phyloP scores from a whole-genome alignment of 1,140 invertebrate genomes.

The Drosophila truncata region DNA sequence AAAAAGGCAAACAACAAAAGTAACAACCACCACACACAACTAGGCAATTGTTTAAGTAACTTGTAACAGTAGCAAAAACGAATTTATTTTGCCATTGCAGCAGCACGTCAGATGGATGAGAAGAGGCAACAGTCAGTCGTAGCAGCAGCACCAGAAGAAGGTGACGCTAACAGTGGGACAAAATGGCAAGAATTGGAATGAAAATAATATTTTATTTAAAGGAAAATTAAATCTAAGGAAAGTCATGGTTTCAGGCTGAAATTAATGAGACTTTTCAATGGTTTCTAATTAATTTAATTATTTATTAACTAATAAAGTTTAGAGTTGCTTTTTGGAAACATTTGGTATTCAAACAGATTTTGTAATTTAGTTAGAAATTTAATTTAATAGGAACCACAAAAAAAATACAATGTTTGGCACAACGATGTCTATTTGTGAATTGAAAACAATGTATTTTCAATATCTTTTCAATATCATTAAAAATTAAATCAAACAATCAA shows the following conservation, averaged over 20 bases:
- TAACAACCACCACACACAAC: slow-evolving; percentile 42
- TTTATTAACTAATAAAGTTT: too few relatives aligned
- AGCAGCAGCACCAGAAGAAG: slow-evolving; percentile 1
- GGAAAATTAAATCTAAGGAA: background rate
- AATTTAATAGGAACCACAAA: too few relatives aligned
- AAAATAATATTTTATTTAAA: background rate
- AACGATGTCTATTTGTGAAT: too few relatives aligned
- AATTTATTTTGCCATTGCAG: slow-evolving; percentile 76
- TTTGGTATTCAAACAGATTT: background rate
- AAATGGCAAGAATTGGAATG: too few relatives aligned
- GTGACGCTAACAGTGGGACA: slow-evolving; percentile 19
- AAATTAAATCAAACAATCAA: background rate
- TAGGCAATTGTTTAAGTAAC: slow-evolving; percentile 72
- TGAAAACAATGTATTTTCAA: background rate
- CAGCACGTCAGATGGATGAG: slow-evolving; percentile 36
- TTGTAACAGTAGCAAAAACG: slow-evolving; percentile 75
- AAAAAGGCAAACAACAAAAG: slow-evolving; percentile 40
- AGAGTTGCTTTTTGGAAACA: background rate
- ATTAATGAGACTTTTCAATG: background rate
- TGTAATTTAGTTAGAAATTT: too few relatives aligned
- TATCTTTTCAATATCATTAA: background rate
- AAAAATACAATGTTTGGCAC: too few relatives aligned
- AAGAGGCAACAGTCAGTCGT: slow-evolving; percentile 2
- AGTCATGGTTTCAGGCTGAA: background rate
- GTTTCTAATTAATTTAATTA: background rate